Percentiles rank a stretch among this genome's conserved stretches.
phyloP scores from a whole-genome alignment of 2,797 vertebrate species.

The Enteromius unitaeniatus region DNA sequence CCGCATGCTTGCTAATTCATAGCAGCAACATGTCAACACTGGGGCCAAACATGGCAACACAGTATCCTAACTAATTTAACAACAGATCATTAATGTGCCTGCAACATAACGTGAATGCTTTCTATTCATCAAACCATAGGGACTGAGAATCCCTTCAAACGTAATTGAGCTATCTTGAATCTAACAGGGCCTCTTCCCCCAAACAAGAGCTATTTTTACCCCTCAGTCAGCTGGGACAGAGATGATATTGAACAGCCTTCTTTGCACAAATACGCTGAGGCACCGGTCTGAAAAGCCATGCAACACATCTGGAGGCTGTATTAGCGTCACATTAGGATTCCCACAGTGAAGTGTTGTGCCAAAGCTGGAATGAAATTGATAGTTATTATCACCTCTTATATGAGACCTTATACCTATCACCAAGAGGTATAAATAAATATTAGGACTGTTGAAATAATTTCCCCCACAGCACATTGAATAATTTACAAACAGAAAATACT shows the following conservation, averaged over 20 bases:
- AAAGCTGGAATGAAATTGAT: neutral
- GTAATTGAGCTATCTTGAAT: conserved; percentile 42
- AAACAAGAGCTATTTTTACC: conserved; percentile 60
- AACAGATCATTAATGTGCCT: neutral
- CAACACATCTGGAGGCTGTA: neutral
- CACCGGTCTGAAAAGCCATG: conserved; percentile 14
- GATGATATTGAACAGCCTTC: conserved; percentile 57
- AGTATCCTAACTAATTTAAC: conserved; percentile 4
- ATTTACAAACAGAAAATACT: neutral
- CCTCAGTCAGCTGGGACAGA: conserved; percentile 52
- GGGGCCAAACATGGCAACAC: conserved; percentile 7
- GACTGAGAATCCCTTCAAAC: conserved; percentile 38
- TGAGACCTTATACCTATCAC: neutral
- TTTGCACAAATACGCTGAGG: conserved; percentile 44
- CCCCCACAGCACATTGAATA: neutral
- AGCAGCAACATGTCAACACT: neutral
- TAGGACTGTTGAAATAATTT: neutral
- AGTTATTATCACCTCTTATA: neutral
- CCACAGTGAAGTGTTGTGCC: neutral
- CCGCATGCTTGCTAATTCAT: neutral
- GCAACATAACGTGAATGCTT: neutral
- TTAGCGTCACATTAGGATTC: neutral
- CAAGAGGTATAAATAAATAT: neutral
- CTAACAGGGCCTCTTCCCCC: conserved; percentile 48
- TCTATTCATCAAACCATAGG: conserved; percentile 3